These are phyloP conservation scores for Vanessa atalanta DNA, from an alignment of 1,140 invertebrate species.

Conservation along the genomic window DNA sequence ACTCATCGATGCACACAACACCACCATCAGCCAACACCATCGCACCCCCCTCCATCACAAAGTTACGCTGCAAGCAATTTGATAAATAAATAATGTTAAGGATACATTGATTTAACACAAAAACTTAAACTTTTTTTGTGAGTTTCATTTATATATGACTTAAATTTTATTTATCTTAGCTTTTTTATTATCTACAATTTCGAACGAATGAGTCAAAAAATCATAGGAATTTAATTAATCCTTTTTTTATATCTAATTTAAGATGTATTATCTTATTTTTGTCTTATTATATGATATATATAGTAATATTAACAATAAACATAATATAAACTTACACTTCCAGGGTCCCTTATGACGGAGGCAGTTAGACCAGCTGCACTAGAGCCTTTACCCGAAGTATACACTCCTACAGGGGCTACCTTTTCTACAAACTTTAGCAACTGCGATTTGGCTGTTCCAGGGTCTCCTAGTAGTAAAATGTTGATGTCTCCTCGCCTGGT, in stretches of 20 bases:
- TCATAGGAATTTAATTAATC: too few species aligned
- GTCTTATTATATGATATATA: too few species aligned
- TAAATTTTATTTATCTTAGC: too few species aligned
- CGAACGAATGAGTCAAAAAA: too few species aligned
- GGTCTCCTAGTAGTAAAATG: conserved; percentile 97
- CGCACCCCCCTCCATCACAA: conserved; percentile 99
- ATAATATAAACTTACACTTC: conserved; percentile 86
- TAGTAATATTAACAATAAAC: too few species aligned
- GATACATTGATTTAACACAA: too few species aligned
- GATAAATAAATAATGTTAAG: too few species aligned
- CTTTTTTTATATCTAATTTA: too few species aligned
- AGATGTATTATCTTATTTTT: too few species aligned
- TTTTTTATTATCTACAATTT: too few species aligned
- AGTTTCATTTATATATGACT: too few species aligned
- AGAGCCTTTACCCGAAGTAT: conserved; percentile 99
- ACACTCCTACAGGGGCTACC: conserved; percentile 97
- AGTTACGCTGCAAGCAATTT: conserved; percentile 88
- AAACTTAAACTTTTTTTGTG: too few species aligned
- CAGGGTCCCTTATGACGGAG: conserved; percentile 96
- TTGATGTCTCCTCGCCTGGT: conserved; percentile 98
- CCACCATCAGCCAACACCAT: conserved; percentile 99
- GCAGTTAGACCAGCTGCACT: conserved; percentile 99
- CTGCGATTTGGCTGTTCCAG: conserved; percentile 99
- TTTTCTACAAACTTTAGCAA: conserved; percentile 98
- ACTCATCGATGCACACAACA: conserved; percentile 99